Evolutionary conservation across 2,888 invertebrate genomes (phyloP).

Genomic region (Ceriagrion tenellum): DNA sequence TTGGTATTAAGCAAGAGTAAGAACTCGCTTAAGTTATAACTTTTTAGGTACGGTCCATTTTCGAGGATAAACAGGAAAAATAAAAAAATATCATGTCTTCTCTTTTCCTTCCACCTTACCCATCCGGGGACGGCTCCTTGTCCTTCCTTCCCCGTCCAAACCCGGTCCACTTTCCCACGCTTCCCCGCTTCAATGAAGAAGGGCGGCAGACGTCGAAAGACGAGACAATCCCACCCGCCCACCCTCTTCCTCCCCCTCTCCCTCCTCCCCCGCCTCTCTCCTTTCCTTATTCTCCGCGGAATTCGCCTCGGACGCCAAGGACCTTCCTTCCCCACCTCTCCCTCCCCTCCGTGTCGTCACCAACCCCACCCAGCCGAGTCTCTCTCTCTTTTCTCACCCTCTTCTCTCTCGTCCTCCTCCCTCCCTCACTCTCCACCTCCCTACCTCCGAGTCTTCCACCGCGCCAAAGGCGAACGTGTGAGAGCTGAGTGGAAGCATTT

Average conservation of each 20-base stretch:
- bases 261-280: background rate
- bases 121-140: background rate
- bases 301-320: conserved; percentile 31
- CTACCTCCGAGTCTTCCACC: background rate
- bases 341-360: background rate
- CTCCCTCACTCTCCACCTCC: no score
- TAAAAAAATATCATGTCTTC: background rate
- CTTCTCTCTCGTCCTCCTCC: background rate
- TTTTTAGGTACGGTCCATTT: background rate
- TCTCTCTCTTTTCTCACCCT: background rate
- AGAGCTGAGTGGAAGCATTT: background rate
- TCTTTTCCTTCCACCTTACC: background rate
- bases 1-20: background rate
- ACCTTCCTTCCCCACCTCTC: conserved; percentile 3
- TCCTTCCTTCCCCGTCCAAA: background rate
- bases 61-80: background rate
- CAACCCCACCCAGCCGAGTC: background rate
- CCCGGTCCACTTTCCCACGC: conserved; percentile 52
- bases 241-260: background rate
- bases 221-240: conserved; percentile 25
- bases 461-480: background rate
- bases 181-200: conserved; percentile 58
- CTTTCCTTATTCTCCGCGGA: conserved; percentile 23
- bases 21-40: background rate
- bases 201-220: conserved; percentile 58